These are phyloP conservation scores for Schizotus pectinicornis DNA, from an alignment of 2,888 invertebrate species.

Conservation along the genomic window DNA sequence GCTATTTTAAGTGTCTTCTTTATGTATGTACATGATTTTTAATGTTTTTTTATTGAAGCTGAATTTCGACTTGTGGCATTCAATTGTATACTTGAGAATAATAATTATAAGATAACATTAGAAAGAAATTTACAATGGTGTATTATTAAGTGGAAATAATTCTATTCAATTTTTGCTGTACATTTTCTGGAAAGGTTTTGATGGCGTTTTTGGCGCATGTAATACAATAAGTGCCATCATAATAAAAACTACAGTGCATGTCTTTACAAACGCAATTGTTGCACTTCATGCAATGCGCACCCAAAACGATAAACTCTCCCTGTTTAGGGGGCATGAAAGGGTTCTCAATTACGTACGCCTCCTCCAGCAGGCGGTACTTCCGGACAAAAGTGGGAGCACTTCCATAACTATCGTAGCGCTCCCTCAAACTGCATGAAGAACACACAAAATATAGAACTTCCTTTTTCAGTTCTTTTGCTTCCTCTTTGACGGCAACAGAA, in stretches of 20 bases:
- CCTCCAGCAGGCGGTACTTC: slow-evolving; percentile 70
- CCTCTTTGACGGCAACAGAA: slow-evolving; percentile 31
- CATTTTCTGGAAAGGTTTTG: slow-evolving; percentile 71
- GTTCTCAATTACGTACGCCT: slow-evolving; percentile 83
- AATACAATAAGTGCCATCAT: slow-evolving; percentile 74
- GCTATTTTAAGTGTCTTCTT: too few species aligned
- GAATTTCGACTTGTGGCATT: too few species aligned
- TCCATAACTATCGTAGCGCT: slow-evolving; percentile 80
- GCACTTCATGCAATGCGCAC: slow-evolving; percentile 77
- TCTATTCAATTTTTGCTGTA: slow-evolving; percentile 68
- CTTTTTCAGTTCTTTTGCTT: slow-evolving; percentile 38
- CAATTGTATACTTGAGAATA: too few species aligned
- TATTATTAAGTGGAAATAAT: slow-evolving; percentile 35
- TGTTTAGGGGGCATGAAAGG: slow-evolving; percentile 79
- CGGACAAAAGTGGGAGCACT: slow-evolving; percentile 75
- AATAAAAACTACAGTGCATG: slow-evolving; percentile 80
- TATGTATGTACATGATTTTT: too few species aligned
- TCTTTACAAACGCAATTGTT: slow-evolving; percentile 73
- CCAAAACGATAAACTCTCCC: slow-evolving; percentile 79
- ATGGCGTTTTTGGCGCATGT: slow-evolving; percentile 68
- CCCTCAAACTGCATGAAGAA: slow-evolving; percentile 67
- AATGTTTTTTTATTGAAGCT: too few species aligned
- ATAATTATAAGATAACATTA: too few species aligned
- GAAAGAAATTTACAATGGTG: too few species aligned
- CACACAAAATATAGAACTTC: slow-evolving; percentile 65